Conservation (phyloP, 2,113 vertebrate genomes). For the Naja naja region DNA sequence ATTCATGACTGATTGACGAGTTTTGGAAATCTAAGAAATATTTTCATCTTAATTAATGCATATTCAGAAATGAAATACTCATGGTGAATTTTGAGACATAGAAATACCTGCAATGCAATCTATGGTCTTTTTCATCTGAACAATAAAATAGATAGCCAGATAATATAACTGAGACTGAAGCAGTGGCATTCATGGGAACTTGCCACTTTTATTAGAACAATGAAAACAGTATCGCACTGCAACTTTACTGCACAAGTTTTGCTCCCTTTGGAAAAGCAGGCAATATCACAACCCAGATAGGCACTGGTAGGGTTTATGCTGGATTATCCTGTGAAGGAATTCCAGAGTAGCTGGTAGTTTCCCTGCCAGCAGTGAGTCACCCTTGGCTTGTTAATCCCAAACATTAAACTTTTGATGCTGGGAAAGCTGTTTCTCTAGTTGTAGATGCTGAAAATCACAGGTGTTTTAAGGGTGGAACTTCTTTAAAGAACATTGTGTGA, state of each 20-base stretch:
- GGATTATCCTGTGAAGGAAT: background rate
- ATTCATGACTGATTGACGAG: background rate
- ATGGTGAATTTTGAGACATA: background rate
- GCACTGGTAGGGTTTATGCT: background rate
- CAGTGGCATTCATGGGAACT: background rate
- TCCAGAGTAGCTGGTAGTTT: background rate
- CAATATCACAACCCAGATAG: background rate
- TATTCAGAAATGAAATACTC: background rate
- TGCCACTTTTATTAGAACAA: background rate
- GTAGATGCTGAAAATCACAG: background rate
- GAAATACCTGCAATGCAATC: background rate
- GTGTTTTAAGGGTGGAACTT: background rate
- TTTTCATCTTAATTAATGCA: background rate
- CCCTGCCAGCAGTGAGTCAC: background rate
- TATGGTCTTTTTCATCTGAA: background rate
- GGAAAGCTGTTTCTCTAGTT: background rate
- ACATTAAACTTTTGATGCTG: background rate
- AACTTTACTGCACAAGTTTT: background rate
- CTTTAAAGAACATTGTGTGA: background rate
- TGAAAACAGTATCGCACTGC: background rate
- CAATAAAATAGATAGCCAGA: background rate
- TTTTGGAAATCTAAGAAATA: background rate
- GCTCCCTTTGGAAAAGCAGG: background rate
- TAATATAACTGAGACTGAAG: background rate
- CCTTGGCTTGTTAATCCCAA: background rate